These are phyloP conservation scores for Stramonita haemastoma DNA, from an alignment of 2,888 invertebrate genomes.

Conservation along the genomic window DNA sequence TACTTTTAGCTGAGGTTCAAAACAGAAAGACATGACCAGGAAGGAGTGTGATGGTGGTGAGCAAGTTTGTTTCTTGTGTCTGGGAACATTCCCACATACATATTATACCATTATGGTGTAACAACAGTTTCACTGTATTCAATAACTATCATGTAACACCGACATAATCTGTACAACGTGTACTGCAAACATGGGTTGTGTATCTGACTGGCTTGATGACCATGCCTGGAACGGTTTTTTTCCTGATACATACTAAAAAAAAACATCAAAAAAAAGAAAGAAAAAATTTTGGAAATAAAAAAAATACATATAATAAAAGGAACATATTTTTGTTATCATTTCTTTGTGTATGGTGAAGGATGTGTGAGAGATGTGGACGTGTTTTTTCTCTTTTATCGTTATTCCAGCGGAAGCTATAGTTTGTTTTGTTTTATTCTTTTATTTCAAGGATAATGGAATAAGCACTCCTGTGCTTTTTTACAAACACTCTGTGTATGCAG, in stretches of 20 bases:
- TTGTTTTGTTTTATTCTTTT: no score
- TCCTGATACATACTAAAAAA: background rate
- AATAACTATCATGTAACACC: background rate
- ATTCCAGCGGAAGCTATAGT: no score
- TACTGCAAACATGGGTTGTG: background rate
- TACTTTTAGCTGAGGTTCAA: background rate
- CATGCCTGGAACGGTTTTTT: background rate
- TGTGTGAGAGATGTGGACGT: background rate
- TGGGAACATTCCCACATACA: conserved; percentile 28
- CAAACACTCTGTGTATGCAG: no score
- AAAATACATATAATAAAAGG: background rate
- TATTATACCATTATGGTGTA: no score
- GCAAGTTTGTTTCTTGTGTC: background rate
- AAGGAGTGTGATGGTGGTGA: background rate
- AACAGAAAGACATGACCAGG: background rate
- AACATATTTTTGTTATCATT: background rate
- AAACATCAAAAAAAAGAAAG: background rate
- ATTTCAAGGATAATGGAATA: no score
- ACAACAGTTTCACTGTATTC: background rate
- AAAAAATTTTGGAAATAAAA: background rate
- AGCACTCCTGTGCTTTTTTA: no score
- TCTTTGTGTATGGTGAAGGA: background rate
- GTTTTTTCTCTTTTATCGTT: background rate
- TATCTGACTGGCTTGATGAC: conserved; percentile 10
- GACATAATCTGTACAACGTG: conserved; percentile 8